phyloP scores from a whole-genome alignment of 2,888 invertebrate genomes.

The Rotaria socialis region DNA sequence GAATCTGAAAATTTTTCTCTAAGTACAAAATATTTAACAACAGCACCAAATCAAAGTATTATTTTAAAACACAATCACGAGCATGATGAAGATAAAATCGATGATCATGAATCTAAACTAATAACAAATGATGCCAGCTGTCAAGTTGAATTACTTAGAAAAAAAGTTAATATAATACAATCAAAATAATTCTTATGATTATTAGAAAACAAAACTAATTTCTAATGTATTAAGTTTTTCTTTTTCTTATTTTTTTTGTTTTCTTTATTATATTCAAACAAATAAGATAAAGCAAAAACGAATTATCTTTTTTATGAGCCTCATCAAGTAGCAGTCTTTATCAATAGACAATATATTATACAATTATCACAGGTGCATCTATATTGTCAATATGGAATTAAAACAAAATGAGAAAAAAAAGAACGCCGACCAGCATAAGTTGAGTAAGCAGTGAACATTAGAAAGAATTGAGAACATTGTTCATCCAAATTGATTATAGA shows the following conservation, averaged over 20 bases:
- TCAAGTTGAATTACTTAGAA: neutral
- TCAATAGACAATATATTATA: neutral
- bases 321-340: neutral
- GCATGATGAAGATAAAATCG: neutral
- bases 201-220: neutral
- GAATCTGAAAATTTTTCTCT: neutral
- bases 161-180: neutral
- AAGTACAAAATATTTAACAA: rapidly evolving
- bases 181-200: neutral
- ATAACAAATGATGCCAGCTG: neutral
- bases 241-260: neutral
- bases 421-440: neutral
- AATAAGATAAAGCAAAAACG: neutral
- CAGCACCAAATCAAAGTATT: neutral
- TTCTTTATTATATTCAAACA: neutral
- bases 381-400: neutral
- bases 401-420: neutral
- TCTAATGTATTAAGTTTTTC: neutral
- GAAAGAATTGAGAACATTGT: neutral
- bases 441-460: neutral
- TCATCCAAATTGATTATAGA: neutral
- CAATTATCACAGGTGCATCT: neutral
- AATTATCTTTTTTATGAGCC: too few relatives aligned
- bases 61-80: neutral
- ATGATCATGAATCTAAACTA: neutral